A percentile compares a stretch with the other conserved stretches of the same genome.
Conservation (phyloP, 2,797 vertebrate species). For the Syngnathus rostellatus region DNA sequence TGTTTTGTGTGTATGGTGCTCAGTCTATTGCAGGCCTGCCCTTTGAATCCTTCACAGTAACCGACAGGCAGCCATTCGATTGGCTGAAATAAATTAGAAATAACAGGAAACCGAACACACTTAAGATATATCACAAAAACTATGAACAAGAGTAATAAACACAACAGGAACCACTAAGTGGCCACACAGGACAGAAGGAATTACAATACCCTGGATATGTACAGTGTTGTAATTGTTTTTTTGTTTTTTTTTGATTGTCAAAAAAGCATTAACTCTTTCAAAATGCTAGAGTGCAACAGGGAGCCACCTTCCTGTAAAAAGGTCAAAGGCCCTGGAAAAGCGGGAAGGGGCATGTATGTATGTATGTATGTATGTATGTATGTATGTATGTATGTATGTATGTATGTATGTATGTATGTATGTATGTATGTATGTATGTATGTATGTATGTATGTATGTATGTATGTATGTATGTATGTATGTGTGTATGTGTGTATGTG, state of each 20-base stretch:
- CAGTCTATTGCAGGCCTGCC: conserved; percentile 5
- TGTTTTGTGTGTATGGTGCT: background rate
- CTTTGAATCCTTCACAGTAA: conserved; percentile 48
- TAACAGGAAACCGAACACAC: background rate
- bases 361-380: too few relatives aligned
- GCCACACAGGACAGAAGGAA: conserved; percentile 50
- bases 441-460: too few relatives aligned
- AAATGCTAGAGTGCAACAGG: conserved; percentile 39
- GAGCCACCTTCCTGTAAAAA: conserved; percentile 1
- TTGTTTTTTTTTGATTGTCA: conserved; percentile 71
- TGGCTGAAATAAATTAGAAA: conserved; percentile 44
- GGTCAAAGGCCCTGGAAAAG: background rate
- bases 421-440: too few relatives aligned
- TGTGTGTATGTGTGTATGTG: too few relatives aligned
- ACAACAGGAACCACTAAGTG: conserved; percentile 49
- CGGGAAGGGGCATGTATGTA: background rate
- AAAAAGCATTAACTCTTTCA: conserved; percentile 52
- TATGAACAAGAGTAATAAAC: conserved; percentile 56
- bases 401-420: too few relatives aligned
- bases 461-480: too few relatives aligned
- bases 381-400: too few relatives aligned
- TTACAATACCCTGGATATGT: conserved; percentile 43
- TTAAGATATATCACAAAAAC: conserved; percentile 13
- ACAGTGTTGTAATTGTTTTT: conserved; percentile 1
- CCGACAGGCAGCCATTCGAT: conserved; percentile 59